phyloP scores from a whole-genome alignment of 2,888 invertebrate genomes.

The Liopterus haemorrhoidalis region DNA sequence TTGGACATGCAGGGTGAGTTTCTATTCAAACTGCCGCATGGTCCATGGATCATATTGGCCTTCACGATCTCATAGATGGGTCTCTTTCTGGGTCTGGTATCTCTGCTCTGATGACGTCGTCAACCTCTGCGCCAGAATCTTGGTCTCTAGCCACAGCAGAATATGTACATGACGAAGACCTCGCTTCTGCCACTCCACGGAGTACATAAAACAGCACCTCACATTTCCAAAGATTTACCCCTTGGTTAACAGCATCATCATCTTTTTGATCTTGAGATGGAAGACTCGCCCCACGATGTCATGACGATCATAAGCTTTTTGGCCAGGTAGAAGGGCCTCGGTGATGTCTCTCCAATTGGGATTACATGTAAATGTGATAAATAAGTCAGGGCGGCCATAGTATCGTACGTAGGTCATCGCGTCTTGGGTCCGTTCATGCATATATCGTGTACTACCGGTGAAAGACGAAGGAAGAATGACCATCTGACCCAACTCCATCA shows the following conservation, averaged over 20 bases:
- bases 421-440: constrained; percentile 37
- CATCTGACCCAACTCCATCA: constrained; percentile 17
- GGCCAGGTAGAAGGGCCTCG: constrained; percentile 18
- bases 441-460: constrained; percentile 33
- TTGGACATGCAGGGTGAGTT: constrained; percentile 37
- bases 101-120: constrained; percentile 38
- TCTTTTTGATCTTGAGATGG: constrained; percentile 30
- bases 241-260: constrained; percentile 31
- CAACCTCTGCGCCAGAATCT: constrained; percentile 36
- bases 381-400: constrained; percentile 38
- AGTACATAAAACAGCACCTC: constrained; percentile 36
- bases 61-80: too few relatives aligned
- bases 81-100: constrained; percentile 32
- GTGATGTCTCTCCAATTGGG: constrained; percentile 35
- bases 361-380: constrained; percentile 36
- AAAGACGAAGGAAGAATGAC: constrained; percentile 30
- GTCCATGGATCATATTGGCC: too few relatives aligned
- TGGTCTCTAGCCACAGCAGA: constrained; percentile 35
- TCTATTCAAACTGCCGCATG: constrained; percentile 34
- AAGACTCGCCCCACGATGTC: constrained; percentile 35
- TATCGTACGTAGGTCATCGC: constrained; percentile 38
- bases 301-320: constrained; percentile 28
- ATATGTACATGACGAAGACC: constrained; percentile 37
- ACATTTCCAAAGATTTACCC: constrained; percentile 31
- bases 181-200: constrained; percentile 36